phyloP scores from a whole-genome alignment of 2,113 vertebrate species.

The Perca fluviatilis region DNA sequence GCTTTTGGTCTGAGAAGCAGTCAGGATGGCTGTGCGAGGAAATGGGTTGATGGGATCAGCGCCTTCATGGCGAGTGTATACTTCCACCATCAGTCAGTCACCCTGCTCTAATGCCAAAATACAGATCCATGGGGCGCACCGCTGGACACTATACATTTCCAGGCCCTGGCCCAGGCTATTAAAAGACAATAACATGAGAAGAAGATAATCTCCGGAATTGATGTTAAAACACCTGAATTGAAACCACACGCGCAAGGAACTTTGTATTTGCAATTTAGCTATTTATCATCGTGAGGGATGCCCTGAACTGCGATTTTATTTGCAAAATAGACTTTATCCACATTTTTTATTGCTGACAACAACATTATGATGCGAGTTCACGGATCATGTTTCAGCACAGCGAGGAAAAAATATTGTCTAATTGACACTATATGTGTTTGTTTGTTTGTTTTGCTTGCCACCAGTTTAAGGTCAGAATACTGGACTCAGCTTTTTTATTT shows the following conservation, averaged over 20 bases:
- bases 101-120: slow-evolving; percentile 30
- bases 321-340: slow-evolving; percentile 26
- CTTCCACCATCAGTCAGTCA: slow-evolving; percentile 60
- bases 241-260: slow-evolving; percentile 8
- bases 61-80: slow-evolving; percentile 32
- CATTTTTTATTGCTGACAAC: slow-evolving; percentile 19
- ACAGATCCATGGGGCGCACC: slow-evolving; percentile 20
- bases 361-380: slow-evolving; percentile 19
- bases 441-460: slow-evolving; percentile 14
- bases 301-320: slow-evolving; percentile 1
- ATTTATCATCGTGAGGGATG: slow-evolving; percentile 33
- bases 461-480: slow-evolving; percentile 9
- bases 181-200: slow-evolving; percentile 12
- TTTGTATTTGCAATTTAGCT: slow-evolving; percentile 35
- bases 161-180: background rate
- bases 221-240: slow-evolving; percentile 28
- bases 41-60: slow-evolving; percentile 35
- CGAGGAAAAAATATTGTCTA: background rate
- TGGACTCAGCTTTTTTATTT: background rate
- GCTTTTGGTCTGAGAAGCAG: slow-evolving; percentile 23
- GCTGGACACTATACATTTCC: slow-evolving; percentile 21
- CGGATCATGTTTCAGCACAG: slow-evolving; percentile 15
- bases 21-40: background rate
- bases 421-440: slow-evolving; percentile 11
- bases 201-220: slow-evolving; percentile 15